Evolutionary conservation across 2,888 invertebrate genomes (phyloP), one percentile per base, ranked within the genome.

Genomic region (Gisinianus flammeolus): DNA sequence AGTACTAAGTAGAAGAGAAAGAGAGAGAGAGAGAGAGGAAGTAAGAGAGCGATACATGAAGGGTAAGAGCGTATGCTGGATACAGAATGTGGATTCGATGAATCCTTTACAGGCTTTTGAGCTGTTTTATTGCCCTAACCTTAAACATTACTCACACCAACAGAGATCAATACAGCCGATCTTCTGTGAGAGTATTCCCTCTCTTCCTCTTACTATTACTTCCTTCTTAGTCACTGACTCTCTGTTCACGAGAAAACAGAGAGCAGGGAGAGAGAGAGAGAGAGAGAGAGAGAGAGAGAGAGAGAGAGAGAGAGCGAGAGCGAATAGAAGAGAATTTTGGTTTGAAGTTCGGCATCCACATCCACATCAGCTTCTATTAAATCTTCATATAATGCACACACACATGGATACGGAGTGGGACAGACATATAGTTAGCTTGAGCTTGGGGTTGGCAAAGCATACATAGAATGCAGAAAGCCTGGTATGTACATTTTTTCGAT

Each of bases 121-220:
- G 68, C 35, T 68, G 68, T 31, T 30, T 68, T 68, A 31, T 69
- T n/a, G n/a, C n/a, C n/a, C n/a, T 44, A 67, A 77, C 71, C 77
- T 72, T 62, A 71, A 33, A 72, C 72, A 77, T 77, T 77, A 77
- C 77, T 77, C 77, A 72, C 77, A 77, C 77, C 72, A 77, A 77
- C 71, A 64, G 71, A 72, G 77, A 77, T 77, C 77, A 77, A 77
- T 77, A 77, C 72, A 68, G 66, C 72, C 77, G 72, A 72, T 67
- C 77, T 71, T 77, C 77, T 54, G 69, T 69, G 69, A 69, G 69
- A 44, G 44, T 44, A 44, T 6, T 68, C 68, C 44, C 69, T 69
- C 69, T 69, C 69, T 69, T 44, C 44, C 69, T 69, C 31, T 69
- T 35, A 33, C 69, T 69, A 26, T 64, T 30, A 28, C 64, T 64